A percentile compares a stretch with the other conserved stretches of the same genome.
Conservation (phyloP, 2,797 vertebrate genomes). For the Margarornis squamiger region DNA sequence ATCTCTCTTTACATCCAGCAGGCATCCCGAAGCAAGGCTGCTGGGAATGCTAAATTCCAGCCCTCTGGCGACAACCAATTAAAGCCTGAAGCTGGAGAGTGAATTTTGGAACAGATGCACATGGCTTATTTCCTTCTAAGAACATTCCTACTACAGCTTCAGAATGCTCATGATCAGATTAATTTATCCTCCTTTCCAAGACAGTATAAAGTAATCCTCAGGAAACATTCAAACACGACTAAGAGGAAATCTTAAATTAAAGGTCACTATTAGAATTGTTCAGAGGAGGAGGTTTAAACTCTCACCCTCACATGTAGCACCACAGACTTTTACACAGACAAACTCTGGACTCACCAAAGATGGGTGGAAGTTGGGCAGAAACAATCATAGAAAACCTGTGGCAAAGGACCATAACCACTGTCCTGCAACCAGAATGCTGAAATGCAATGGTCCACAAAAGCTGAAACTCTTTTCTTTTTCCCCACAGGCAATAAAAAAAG, state of each 20-base stretch:
- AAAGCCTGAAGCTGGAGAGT: background rate
- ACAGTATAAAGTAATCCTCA: background rate
- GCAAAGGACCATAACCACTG: background rate
- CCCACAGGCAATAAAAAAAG: background rate
- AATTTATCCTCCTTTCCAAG: background rate
- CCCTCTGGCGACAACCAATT: background rate
- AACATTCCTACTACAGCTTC: background rate
- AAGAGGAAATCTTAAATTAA: background rate
- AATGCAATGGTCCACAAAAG: background rate
- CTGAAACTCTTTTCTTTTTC: background rate
- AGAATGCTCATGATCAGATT: background rate
- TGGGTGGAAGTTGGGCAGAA: background rate
- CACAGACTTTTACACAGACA: background rate
- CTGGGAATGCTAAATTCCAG: background rate
- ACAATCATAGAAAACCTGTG: background rate
- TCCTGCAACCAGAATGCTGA: background rate
- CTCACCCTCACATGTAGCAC: background rate
- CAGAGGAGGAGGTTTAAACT: background rate
- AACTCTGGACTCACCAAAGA: background rate
- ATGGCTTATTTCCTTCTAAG: background rate
- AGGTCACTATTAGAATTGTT: background rate
- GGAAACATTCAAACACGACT: background rate
- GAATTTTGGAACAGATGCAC: background rate
- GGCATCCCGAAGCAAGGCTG: background rate
- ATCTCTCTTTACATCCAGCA: background rate